phyloP scores from a whole-genome alignment of 2,888 invertebrate genomes.

The Ichneumoninae sp. region DNA sequence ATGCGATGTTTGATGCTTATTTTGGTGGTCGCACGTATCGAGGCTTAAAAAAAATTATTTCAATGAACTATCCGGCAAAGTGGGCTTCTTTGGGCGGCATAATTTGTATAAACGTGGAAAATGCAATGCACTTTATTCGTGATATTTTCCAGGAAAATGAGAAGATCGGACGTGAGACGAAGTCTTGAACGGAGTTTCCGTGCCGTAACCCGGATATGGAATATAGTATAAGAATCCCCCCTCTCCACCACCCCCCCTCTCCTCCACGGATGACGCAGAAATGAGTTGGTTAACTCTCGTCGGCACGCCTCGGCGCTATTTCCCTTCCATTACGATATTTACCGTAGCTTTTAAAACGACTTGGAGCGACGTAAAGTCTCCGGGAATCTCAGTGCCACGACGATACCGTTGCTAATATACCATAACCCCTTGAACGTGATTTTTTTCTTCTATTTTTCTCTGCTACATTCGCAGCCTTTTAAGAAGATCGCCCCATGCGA shows the following conservation, averaged over 20 bases:
- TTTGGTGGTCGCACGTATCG: neutral
- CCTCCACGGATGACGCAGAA: slow-evolving; percentile 72
- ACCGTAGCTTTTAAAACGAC: slow-evolving; percentile 73
- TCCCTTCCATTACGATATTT: slow-evolving; percentile 80
- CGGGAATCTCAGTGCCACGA: slow-evolving; percentile 38
- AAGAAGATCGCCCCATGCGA: slow-evolving; percentile 58
- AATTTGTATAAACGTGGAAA: slow-evolving; percentile 23
- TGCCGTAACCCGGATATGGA: slow-evolving; percentile 31
- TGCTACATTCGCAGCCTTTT: slow-evolving; percentile 53
- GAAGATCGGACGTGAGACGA: slow-evolving; percentile 12
- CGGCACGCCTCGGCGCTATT: slow-evolving; percentile 81
- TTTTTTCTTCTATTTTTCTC: slow-evolving; percentile 47
- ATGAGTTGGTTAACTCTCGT: slow-evolving; percentile 83
- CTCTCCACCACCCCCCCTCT: neutral
- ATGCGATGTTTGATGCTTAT: neutral
- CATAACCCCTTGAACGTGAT: neutral
- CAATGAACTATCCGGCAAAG: neutral
- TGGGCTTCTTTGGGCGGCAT: neutral
- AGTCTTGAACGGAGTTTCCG: slow-evolving; percentile 5
- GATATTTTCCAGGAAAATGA: slow-evolving; percentile 25
- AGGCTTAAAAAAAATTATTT: neutral
- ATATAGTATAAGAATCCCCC: slow-evolving; percentile 15
- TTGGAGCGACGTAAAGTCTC: slow-evolving; percentile 50
- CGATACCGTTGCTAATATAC: neutral
- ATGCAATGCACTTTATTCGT: slow-evolving; percentile 27